These are phyloP conservation scores for Lysandra coridon DNA, from an alignment of 2,888 invertebrate species.

Conservation along the genomic window DNA sequence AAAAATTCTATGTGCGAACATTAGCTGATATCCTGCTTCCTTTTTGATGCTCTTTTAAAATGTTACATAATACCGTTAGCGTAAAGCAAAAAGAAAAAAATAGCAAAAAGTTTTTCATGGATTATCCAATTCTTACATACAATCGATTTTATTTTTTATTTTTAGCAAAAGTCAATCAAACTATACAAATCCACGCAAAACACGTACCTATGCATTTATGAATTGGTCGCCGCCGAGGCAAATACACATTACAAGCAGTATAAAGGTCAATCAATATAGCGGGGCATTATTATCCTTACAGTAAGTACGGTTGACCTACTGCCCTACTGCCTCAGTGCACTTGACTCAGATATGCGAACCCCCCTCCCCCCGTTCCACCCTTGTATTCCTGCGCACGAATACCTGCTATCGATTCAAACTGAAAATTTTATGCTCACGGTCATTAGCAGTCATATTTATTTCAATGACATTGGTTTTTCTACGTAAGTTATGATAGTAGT, in stretches of 20 bases:
- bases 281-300: conserved; percentile 10
- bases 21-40: no score
- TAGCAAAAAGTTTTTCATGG: no score
- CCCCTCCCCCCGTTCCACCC: conserved; percentile 45
- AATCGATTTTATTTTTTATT: no score
- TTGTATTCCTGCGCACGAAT: conserved; percentile 35
- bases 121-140: not conserved
- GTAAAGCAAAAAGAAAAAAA: no score
- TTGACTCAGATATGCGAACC: conserved; percentile 66
- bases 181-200: not conserved
- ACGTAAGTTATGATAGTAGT: conserved; percentile 8
- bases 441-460: conserved; percentile 10
- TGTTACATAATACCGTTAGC: no score
- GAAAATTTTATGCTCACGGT: conserved; percentile 19
- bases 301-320: conserved; percentile 43
- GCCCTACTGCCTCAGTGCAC: conserved; percentile 77
- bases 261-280: conserved; percentile 22
- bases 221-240: not conserved
- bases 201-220: not conserved
- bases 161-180: not conserved
- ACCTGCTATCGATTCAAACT: conserved; percentile 38
- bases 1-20: no score
- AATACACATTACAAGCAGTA: not conserved
- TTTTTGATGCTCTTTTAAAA: no score
- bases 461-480: conserved; percentile 17